A percentile compares a stretch with the other conserved stretches of the same genome.
These are phyloP conservation scores for Phrynosoma platyrhinos DNA, from an alignment of 2,113 vertebrate genomes.

Conservation along the genomic window DNA sequence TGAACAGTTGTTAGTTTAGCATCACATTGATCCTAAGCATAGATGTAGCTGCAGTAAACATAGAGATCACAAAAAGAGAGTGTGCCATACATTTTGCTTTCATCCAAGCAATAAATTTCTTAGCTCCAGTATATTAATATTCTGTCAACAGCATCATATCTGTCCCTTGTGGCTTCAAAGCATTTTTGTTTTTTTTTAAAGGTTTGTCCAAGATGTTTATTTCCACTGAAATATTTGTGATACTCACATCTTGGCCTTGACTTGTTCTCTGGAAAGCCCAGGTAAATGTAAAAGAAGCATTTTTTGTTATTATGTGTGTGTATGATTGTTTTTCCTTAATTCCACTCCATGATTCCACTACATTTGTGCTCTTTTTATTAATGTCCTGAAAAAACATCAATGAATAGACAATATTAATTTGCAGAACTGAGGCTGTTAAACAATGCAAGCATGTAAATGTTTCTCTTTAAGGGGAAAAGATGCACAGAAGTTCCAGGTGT, in stretches of 20 bases:
- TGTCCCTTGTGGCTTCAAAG: background rate
- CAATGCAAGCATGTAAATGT: background rate
- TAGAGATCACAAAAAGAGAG: background rate
- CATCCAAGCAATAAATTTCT: background rate
- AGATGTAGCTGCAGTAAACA: background rate
- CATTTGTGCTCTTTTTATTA: conserved; percentile 92
- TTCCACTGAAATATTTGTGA: background rate
- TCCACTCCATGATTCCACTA: conserved; percentile 95
- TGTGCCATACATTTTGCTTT: background rate
- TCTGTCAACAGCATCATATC: background rate
- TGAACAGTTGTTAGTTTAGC: no score
- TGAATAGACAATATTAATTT: accelerated
- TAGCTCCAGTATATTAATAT: background rate
- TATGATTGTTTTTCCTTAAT: conserved; percentile 91
- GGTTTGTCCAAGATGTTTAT: background rate
- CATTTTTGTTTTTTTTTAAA: background rate
- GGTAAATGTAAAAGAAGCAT: conserved; percentile 92
- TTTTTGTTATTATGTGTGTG: conserved; percentile 91
- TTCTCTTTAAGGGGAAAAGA: background rate
- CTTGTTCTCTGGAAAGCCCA: conserved; percentile 98
- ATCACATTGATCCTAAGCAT: background rate
- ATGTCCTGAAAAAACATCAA: conserved; percentile 83
- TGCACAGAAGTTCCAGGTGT: background rate
- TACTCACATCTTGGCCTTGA: conserved; percentile 90
- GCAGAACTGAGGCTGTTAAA: background rate